phyloP scores from a whole-genome alignment of 2,113 vertebrate genomes.

The Arenaria interpres region DNA sequence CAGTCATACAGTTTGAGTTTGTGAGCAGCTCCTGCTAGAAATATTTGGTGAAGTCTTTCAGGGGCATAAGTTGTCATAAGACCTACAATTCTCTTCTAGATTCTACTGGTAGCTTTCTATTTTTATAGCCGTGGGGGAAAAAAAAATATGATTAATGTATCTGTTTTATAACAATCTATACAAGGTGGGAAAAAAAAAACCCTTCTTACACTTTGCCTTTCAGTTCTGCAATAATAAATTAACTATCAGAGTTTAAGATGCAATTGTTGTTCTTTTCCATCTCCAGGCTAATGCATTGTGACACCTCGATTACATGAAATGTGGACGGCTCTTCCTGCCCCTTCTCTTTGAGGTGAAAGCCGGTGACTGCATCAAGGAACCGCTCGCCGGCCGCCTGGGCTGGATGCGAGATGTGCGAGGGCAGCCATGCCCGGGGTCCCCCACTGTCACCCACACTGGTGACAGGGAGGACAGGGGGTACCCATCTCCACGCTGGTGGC shows the following conservation, averaged over 20 bases:
- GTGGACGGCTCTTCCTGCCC: not conserved
- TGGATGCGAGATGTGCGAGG: not conserved
- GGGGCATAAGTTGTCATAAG: not conserved
- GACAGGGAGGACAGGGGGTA: not conserved
- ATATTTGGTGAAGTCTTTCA: not conserved
- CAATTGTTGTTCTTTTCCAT: constrained; percentile 17
- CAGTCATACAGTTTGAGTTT: not conserved
- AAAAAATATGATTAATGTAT: not conserved
- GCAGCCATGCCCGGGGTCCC: rapidly evolving
- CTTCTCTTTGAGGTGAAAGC: not conserved
- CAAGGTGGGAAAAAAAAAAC: not conserved
- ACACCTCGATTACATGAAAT: not conserved
- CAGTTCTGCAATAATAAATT: constrained; percentile 51
- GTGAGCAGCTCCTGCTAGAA: constrained; percentile 12
- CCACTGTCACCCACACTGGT: rapidly evolving
- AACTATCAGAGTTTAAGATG: constrained; percentile 48
- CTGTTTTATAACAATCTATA: not conserved
- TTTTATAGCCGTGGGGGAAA: not conserved
- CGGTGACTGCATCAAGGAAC: not conserved
- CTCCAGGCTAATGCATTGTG: not conserved
- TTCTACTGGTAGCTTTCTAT: not conserved
- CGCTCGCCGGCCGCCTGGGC: not conserved
- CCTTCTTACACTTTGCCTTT: not conserved
- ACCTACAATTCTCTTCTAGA: not conserved
- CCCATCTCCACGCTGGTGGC: rapidly evolving